Evolutionary conservation across 2,113 vertebrate species (phyloP), one percentile per base, ranked within the genome.

Genomic region (Amphiprion percula): DNA sequence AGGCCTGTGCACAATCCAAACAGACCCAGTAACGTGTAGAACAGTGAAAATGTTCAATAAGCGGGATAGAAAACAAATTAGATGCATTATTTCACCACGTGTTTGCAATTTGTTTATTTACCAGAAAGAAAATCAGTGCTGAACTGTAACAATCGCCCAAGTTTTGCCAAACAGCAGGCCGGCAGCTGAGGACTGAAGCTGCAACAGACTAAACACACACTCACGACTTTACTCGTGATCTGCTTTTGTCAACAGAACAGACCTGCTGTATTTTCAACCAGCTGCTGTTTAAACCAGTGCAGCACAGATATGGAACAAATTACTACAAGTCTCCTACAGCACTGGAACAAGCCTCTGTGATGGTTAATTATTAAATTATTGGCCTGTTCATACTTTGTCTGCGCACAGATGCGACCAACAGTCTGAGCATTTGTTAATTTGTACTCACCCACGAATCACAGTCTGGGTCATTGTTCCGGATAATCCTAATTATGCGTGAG

Each of bases 371-470:
- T 88, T 69, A 59, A 79, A 87, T 80, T 24, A 79, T 61, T 69
- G 74, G 49, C 16, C 68, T 26, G 61, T 72, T 88, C 78, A 46
- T 75, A 77, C 62, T 75, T 69, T 58, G 66, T 61, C 77, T 72
- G 81, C 53, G 66, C 79, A 47, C 84, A 79, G 53, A 80, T 67
- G 77, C 58, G 73, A 52, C 81, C 77, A 53, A 78, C 82, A 80
- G 52, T 70, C 71, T 72, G 80, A 59, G 77, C 79, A 54, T 82
- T 75, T 75, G 74, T 82, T 77, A 37, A 77, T 85, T 82, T 87
- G 80, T 90, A 90, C 90, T 93, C 90, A 93, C 91, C 90, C 83
- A 12, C 54, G 74, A 75, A 89, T 83, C 87, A 44, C 56, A 80
- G 79, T 54, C 68, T 64, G 74, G 83, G 67, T 84, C 88, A 83